Evolutionary conservation across 2,113 vertebrate species (phyloP).

Genomic region (Pterocles gutturalis): DNA sequence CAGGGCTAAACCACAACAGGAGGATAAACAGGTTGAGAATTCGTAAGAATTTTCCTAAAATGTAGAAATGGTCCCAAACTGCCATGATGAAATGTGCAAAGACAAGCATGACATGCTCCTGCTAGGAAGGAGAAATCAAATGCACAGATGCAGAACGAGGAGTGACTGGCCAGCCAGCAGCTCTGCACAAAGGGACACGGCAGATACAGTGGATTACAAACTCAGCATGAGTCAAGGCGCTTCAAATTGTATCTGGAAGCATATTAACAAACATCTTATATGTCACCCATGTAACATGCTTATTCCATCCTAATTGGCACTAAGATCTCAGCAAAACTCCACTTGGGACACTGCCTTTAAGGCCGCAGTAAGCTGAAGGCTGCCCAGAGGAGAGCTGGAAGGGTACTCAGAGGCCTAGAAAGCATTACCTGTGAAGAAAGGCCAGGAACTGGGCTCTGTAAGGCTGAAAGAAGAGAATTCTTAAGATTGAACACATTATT

Average conservation of each 20-base stretch:
- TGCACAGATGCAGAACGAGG: not conserved
- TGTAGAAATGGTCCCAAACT: not conserved
- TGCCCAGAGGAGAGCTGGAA: not conserved
- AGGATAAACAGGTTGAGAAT: not conserved
- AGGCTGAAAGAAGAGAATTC: not conserved
- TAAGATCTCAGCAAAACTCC: not conserved
- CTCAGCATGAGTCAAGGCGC: not conserved
- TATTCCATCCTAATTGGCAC: not conserved
- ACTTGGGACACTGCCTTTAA: not conserved
- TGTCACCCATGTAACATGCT: not conserved
- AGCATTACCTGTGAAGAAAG: not conserved
- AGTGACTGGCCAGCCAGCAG: not conserved
- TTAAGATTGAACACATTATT: not conserved
- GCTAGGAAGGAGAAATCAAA: slow-evolving; percentile 6
- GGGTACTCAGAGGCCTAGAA: not conserved
- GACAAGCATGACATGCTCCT: not conserved
- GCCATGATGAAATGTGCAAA: not conserved
- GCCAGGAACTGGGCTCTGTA: not conserved
- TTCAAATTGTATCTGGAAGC: not conserved
- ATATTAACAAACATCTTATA: not conserved
- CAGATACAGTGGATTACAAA: not conserved
- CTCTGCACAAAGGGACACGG: not conserved
- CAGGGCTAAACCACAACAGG: not conserved
- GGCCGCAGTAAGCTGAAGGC: not conserved
- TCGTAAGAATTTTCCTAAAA: not conserved